A percentile compares a stretch with the other conserved stretches of the same genome.
phyloP scores from a whole-genome alignment of 2,113 vertebrate species.

The Antechinus flavipes region DNA sequence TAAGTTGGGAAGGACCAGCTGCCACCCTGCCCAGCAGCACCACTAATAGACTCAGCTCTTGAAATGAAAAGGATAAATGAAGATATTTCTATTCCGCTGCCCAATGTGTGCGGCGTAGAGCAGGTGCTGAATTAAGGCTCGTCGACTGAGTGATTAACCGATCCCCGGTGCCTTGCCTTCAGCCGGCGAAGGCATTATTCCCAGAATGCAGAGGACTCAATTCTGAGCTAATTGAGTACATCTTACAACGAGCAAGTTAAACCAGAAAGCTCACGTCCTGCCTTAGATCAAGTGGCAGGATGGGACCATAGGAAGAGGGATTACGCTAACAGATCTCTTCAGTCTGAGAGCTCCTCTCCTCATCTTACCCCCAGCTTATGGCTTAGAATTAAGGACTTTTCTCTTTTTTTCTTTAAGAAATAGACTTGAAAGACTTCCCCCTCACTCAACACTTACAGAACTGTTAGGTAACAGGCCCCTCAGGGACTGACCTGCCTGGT shows the following conservation, averaged over 20 bases:
- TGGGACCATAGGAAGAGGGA: not conserved
- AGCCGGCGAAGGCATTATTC: not conserved
- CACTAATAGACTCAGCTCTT: not conserved
- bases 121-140: not conserved
- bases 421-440: not conserved
- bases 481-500: not conserved
- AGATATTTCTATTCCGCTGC: no score
- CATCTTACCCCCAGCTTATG: not conserved
- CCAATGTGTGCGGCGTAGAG: not conserved
- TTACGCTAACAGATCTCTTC: not conserved
- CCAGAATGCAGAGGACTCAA: not conserved
- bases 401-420: not conserved
- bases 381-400: not conserved
- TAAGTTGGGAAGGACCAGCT: not conserved
- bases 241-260: not conserved
- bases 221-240: not conserved
- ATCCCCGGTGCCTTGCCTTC: not conserved
- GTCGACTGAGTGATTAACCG: not conserved
- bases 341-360: not conserved
- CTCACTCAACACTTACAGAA: not conserved
- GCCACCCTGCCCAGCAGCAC: no score
- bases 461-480: not conserved
- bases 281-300: not conserved
- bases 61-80: not conserved
- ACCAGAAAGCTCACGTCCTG: not conserved